Conservation (phyloP, 1,140 invertebrate species). For the Apolygus lucorum region DNA sequence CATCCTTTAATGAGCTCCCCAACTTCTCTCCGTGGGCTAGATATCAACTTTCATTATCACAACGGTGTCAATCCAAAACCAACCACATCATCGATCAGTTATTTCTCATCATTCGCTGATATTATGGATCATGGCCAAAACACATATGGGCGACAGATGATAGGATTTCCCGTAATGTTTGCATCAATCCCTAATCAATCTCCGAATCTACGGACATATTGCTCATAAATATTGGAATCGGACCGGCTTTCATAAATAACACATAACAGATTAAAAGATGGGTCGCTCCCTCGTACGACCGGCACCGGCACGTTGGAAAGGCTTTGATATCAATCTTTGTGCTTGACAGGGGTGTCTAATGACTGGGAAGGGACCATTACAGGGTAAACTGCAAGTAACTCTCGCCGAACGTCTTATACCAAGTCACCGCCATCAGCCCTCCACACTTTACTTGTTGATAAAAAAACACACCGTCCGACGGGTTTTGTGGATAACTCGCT, state of each 20-base stretch:
- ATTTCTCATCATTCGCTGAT: no score
- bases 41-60: no score
- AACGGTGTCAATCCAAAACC: no score
- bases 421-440: neutral
- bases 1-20: no score
- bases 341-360: neutral
- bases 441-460: conserved; percentile 7
- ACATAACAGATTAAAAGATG: conserved; percentile 10
- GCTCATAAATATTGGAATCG: conserved; percentile 9
- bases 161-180: neutral
- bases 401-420: neutral
- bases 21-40: no score
- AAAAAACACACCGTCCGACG: neutral
- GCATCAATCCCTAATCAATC: neutral
- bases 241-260: conserved; percentile 8
- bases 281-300: neutral
- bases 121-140: no score
- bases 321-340: conserved; percentile 11
- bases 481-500: conserved; percentile 1
- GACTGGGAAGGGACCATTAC: conserved; percentile 5
- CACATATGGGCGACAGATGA: neutral
- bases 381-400: conserved; percentile 13
- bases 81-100: no score
- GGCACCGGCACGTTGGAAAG: neutral
- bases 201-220: neutral